phyloP scores from a whole-genome alignment of 2,888 invertebrate genomes.

The Augochlorella aurata region DNA sequence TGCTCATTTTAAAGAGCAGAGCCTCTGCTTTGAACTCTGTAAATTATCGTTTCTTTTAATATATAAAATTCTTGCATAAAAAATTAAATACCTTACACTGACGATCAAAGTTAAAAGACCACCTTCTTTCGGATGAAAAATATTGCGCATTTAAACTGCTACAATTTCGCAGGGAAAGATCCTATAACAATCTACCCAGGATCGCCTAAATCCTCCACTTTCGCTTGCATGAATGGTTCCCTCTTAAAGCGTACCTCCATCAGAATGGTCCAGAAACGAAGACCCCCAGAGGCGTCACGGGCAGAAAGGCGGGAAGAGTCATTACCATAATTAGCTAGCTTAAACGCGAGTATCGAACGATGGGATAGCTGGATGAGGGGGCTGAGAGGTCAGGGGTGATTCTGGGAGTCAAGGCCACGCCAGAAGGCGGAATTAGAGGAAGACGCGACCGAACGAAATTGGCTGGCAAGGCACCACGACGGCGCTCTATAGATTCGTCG shows the following conservation, averaged over 20 bases:
- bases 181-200: fast-evolving
- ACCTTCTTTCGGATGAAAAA: no score
- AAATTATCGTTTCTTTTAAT: no score
- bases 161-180: background rate
- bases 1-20: no score
- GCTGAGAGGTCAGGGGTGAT: background rate
- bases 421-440: conserved; percentile 54
- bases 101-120: no score
- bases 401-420: conserved; percentile 19
- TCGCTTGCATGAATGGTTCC: background rate
- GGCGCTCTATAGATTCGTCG: conserved; percentile 39
- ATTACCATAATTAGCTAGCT: background rate
- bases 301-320: background rate
- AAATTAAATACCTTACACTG: no score
- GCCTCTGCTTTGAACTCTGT: no score
- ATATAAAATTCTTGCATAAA: no score
- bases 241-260: background rate
- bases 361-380: background rate
- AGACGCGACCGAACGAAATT: conserved; percentile 64
- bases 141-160: background rate
- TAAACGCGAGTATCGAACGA: conserved; percentile 7
- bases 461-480: conserved; percentile 59
- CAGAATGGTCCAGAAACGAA: background rate
- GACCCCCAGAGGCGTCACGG: background rate
- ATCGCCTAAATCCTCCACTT: background rate